phyloP scores from a whole-genome alignment of 1,140 invertebrate genomes.

The Agrypnia vestita region DNA sequence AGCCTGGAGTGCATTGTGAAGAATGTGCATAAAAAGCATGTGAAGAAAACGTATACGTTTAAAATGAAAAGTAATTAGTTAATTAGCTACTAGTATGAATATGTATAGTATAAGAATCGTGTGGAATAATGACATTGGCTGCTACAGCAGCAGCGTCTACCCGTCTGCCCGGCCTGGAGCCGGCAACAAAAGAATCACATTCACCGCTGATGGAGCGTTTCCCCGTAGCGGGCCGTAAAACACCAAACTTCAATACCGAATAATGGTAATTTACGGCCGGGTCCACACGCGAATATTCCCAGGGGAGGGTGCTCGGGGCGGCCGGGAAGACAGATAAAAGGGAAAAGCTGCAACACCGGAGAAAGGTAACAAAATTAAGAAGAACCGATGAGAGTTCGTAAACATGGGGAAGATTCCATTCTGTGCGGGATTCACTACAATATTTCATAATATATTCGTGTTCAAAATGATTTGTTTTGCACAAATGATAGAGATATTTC shows the following conservation, averaged over 20 bases:
- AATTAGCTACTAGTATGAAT: too few relatives aligned
- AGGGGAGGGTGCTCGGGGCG: constrained; percentile 3
- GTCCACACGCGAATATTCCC: constrained; percentile 36
- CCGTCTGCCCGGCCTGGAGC: constrained; percentile 18
- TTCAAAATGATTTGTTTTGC: too few relatives aligned
- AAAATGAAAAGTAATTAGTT: too few relatives aligned
- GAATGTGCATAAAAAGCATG: too few relatives aligned
- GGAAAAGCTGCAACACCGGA: too few relatives aligned
- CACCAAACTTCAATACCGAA: constrained; percentile 51
- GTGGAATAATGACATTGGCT: not conserved
- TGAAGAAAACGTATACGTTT: too few relatives aligned
- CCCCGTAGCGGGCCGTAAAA: constrained; percentile 48
- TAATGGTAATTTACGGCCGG: constrained; percentile 50
- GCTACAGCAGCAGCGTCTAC: constrained; percentile 31
- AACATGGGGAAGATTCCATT: too few relatives aligned
- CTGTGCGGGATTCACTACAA: too few relatives aligned
- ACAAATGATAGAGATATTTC: too few relatives aligned
- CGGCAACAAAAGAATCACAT: constrained; percentile 42
- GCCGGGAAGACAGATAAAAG: not conserved
- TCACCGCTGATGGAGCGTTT: constrained; percentile 26
- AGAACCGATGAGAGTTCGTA: too few relatives aligned
- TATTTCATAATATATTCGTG: too few relatives aligned
- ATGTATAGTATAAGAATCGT: not conserved
- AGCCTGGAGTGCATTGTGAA: too few relatives aligned
- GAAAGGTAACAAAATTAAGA: not conserved